phyloP scores from a whole-genome alignment of 2,113 vertebrate species.

The Rousettus leschenaultii region DNA sequence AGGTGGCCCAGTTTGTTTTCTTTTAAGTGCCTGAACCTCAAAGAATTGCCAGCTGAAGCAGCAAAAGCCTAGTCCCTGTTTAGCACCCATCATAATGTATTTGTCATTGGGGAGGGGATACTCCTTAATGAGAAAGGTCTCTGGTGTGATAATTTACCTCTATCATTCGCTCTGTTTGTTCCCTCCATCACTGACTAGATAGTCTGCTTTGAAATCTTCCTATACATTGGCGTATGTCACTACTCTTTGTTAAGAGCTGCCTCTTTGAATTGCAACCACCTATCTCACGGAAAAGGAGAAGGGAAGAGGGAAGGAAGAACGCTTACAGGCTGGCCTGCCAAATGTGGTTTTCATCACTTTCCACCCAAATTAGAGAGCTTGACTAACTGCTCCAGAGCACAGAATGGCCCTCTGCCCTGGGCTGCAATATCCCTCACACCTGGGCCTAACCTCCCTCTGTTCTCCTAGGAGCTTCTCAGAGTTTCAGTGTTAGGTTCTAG shows the following conservation, averaged over 20 bases:
- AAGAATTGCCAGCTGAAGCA: background rate
- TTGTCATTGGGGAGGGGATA: background rate
- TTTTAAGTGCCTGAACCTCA: background rate
- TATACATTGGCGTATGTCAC: background rate
- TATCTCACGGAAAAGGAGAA: background rate
- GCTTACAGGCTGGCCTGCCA: background rate
- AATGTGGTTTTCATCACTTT: background rate
- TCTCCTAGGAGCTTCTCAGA: background rate
- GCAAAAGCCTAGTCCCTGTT: background rate
- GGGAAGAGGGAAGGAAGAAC: background rate
- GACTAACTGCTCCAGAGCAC: background rate
- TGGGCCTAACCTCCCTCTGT: background rate
- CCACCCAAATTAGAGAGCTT: background rate
- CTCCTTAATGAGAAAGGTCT: background rate
- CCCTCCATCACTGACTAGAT: background rate
- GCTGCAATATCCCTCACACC: background rate
- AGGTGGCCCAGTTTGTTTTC: slow-evolving; percentile 8
- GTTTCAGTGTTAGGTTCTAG: background rate
- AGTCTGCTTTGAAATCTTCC: background rate
- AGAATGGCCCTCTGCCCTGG: background rate
- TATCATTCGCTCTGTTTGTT: background rate
- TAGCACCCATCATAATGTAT: background rate
- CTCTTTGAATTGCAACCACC: background rate
- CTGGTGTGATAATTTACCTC: background rate
- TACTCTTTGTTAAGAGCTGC: background rate